These are phyloP conservation scores for Tribolium madens DNA, from an alignment of 1,140 invertebrate genomes.

Conservation along the genomic window DNA sequence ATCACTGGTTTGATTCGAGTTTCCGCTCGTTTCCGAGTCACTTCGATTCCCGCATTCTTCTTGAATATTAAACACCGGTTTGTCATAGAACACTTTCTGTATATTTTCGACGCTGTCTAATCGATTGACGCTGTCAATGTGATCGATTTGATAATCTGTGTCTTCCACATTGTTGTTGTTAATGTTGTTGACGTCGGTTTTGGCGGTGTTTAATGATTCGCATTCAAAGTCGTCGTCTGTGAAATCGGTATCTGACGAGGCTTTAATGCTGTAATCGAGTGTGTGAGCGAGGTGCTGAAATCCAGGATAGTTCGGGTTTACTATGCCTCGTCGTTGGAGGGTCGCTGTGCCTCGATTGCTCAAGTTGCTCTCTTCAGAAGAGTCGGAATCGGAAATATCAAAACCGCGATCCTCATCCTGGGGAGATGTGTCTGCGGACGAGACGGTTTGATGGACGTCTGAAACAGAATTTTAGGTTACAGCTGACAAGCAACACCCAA, in stretches of 20 bases:
- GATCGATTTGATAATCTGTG: slow-evolving; percentile 50
- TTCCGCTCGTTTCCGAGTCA: slow-evolving; percentile 53
- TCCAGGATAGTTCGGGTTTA: slow-evolving; percentile 84
- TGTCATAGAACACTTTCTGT: slow-evolving; percentile 72
- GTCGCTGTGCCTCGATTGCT: slow-evolving; percentile 47
- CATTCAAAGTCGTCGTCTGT: slow-evolving; percentile 67
- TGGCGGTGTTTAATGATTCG: slow-evolving; percentile 53
- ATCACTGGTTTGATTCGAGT: slow-evolving; percentile 54
- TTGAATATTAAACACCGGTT: slow-evolving; percentile 70
- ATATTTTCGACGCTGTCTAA: slow-evolving; percentile 68
- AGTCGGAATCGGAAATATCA: slow-evolving; percentile 62
- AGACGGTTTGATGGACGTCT: slow-evolving; percentile 58
- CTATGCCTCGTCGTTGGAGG: slow-evolving; percentile 73
- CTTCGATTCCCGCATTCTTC: slow-evolving; percentile 46
- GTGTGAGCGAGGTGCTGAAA: slow-evolving; percentile 74
- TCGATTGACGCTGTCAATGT: slow-evolving; percentile 70
- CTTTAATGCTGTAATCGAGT: slow-evolving; percentile 63
- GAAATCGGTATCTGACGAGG: slow-evolving; percentile 66
- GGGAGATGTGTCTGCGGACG: slow-evolving; percentile 61
- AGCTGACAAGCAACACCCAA: not conserved
- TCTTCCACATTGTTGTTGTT: slow-evolving; percentile 63
- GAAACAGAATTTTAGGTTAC: not conserved
- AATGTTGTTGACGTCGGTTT: slow-evolving; percentile 59
- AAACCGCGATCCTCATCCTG: slow-evolving; percentile 63
- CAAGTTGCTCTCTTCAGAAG: slow-evolving; percentile 63